Base-by-base conservation (phyloP, 2,888 invertebrate species). In the Microlaimidae sp. region DNA sequence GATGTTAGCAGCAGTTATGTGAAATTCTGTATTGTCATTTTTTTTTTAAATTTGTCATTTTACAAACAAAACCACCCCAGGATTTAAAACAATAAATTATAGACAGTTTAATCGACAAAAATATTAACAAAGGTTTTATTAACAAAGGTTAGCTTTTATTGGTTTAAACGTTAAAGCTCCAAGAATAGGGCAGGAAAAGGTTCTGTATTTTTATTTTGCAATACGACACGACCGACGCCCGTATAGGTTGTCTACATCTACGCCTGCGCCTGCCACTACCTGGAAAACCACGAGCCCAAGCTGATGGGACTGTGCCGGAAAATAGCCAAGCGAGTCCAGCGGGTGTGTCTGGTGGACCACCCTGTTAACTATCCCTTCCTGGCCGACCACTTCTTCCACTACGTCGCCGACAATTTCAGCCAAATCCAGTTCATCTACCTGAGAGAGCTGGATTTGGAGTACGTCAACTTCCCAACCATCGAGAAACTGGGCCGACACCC, bases 281-380 rank as follows among this genome's bases (percentile, higher is more conserved):
- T 17, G 4, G 24, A 17, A 3, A 42, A 29, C 1, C 52, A 52
- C 38, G 52, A 52, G 52, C 46, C 38, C 27, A 61, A 63, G 5
- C 52, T 66, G 42, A 58, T 65, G 58, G 57, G 60, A 23, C 60
- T 67, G 45, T 57, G 64, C 25, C 58, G 59, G 7, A 61, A 64
- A 53, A 61, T 65, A 52, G 61, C 62, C 41, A 59, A 60, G n/a
- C 60, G 64, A 32, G 63, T 69, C 41, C 64, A 66, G 58, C 59
- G 69, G 24, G 62, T 69, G 10, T 69, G 69, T 57, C 57, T 69
- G 53, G 69, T 69, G 47, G 69, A 69, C 57, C 64, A 63, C 38
- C 69, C 69, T 4, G 61, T 69, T 21, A 67, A 69, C 57, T 69
- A 70, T 55, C 62, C 69, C 4, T 69, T 69, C 56, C 58, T 69